A percentile compares a stretch with the other conserved stretches of the same genome.
Conservation (phyloP, 2,888 invertebrate genomes). For the Ellobium chinense region DNA sequence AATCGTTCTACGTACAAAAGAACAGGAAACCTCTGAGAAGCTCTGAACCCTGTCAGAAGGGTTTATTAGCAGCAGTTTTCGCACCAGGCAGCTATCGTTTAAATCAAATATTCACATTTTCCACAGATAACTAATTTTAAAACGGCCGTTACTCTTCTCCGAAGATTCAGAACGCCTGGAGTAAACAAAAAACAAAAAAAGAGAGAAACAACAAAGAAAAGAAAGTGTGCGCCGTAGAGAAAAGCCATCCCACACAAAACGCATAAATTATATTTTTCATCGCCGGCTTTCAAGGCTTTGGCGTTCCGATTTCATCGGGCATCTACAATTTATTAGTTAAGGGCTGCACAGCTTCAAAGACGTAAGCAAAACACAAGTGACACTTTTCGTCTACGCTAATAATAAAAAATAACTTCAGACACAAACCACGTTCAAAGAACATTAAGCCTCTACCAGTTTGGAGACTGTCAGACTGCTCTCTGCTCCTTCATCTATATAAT, state of each 20-base stretch:
- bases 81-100: background rate
- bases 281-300: background rate
- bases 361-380: too few relatives aligned
- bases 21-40: background rate
- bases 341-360: too few relatives aligned
- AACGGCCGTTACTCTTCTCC: conserved; percentile 9
- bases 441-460: too few relatives aligned
- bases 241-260: conserved; percentile 8
- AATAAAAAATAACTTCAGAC: too few relatives aligned
- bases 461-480: too few relatives aligned
- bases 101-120: background rate
- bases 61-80: background rate
- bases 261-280: conserved; percentile 11
- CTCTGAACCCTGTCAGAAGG: background rate
- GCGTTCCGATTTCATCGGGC: background rate
- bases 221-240: background rate
- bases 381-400: too few relatives aligned
- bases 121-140: conserved; percentile 25
- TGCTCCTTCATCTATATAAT: too few relatives aligned
- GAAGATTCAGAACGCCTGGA: too few relatives aligned
- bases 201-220: background rate
- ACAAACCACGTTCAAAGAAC: too few relatives aligned
- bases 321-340: background rate
- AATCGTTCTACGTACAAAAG: too few relatives aligned
- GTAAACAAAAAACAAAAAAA: too few relatives aligned